Base-by-base conservation (phyloP, 2,888 invertebrate species). In the Gasteruption jaculator region DNA sequence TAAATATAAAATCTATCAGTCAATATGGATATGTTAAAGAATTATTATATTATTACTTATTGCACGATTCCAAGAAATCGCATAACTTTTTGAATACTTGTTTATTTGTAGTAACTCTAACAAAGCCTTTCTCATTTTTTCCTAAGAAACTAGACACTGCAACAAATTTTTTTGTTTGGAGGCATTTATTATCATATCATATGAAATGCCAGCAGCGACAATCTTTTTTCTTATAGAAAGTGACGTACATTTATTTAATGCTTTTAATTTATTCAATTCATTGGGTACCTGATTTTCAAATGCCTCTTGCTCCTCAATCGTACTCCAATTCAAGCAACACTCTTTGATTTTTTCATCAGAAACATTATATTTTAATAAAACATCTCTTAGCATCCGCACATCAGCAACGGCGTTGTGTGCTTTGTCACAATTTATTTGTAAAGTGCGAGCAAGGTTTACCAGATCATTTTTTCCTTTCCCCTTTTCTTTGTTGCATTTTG, bases 381-480 rank as follows among this genome's bases (percentile, higher is more conserved):
- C 30, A 12, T 42, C 25, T 27, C 15, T 14, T 12, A 25, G 19
- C 15, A 36, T 25, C 5, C 6, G 8, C 7, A 36, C 36, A 25
- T 36, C 36, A 24, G 21, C 7, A 14, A 18, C 18, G n/a, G 18
- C 18, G 18, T 37, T 31, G 27, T 41, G 24, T 16, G 31, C 30
- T 14, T 18, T 14, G 12, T 32, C 22, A 5, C 8, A n/a, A 16
- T 10, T 10, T 26, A 27, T 40, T 10, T 36, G 11, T 16, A 36
- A 22, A 6, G 21, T 21, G 3, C 18, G 11, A 8, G 38, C 38
- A 3, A 30, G 11, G 4, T 14, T n/a, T 14, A 10, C 21, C 10
- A 38, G 18, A 3, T 12, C 11, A 20, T 30, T 30, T 19, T 41
- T 30, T 20, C 36, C 31, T 11, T 20, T 38, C 57, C 58, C 43